Evolutionary conservation across 2,797 vertebrate species (phyloP), one percentile per base, ranked within the genome.

Genomic region (Malacoctenus gilli): DNA sequence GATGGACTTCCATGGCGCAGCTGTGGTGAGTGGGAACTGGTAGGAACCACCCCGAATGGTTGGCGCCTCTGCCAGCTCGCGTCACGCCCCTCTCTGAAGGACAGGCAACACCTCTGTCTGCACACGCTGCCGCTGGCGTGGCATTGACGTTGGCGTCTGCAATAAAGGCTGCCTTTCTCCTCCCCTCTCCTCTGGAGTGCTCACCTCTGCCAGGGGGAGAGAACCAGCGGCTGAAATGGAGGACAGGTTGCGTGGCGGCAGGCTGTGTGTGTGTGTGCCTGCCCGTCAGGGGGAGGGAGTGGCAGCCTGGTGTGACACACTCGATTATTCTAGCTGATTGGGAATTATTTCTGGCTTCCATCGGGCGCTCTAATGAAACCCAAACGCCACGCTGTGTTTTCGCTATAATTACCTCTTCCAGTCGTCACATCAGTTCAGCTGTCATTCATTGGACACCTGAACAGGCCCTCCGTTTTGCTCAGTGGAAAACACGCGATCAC

Each of bases 71-170:
- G 44, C 59, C 56, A 61, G 56, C 59, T 51, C 59, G 44, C 21
- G 59, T 15, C 48, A 61, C 9, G 5, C 34, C 52, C 31, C 57
- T 42, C 37, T 39, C 36, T 85, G 81, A 84, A 47, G 49, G 51
- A 75, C 74, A 75, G 61, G 44, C 59, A 68, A 71, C 64, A 60
- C 73, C 80, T 85, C 68, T 76, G 79, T 81, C 80, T 79, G 3
- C 20, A 32, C 80, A 44, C 31, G 19, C 63, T 57, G 64, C 39
- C 57, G 52, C 47, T 36, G 58, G 59, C 6, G 47, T 18, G 16
- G 53, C 76, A 69, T 87, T 88, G 81, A 75, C 51, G 58, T 88
- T 89, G 87, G 85, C 85, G 75, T 68, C 48, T 65, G 68, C 39
- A 62, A 82, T 79, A 81, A 85, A 81, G 67, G 52, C 53, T 15